These are phyloP conservation scores for Drosophila percnosoma DNA, from an alignment of 2,888 invertebrate genomes.

Conservation along the genomic window DNA sequence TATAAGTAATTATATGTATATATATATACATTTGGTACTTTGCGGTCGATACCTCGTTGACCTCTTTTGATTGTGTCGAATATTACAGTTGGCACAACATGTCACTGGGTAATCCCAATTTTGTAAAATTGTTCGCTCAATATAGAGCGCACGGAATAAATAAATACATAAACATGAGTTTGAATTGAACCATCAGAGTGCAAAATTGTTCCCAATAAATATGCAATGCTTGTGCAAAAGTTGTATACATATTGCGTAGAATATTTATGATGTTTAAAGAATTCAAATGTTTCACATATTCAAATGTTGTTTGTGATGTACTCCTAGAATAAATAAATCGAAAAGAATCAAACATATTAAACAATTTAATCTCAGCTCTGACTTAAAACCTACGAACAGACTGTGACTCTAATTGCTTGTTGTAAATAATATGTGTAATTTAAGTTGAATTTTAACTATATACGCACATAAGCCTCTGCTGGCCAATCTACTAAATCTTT, in stretches of 20 bases:
- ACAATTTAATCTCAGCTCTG: background rate
- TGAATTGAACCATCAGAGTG: background rate
- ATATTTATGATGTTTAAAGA: background rate
- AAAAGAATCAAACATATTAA: background rate
- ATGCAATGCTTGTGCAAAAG: background rate
- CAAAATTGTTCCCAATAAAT: background rate
- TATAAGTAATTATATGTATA: background rate
- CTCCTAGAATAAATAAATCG: background rate
- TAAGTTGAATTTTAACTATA: too few species aligned
- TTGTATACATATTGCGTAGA: background rate
- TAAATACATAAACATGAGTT: background rate
- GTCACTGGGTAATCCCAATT: background rate
- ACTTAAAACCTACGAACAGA: background rate
- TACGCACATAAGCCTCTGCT: too few species aligned
- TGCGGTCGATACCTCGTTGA: constrained; percentile 12
- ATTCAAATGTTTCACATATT: background rate
- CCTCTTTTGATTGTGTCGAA: constrained; percentile 13
- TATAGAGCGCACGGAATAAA: background rate
- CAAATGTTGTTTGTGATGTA: background rate
- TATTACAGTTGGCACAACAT: constrained; percentile 1
- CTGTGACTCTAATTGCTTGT: background rate
- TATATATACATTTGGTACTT: constrained; percentile 35
- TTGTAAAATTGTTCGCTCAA: background rate
- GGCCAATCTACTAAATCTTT: background rate
- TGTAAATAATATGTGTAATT: background rate